Base-by-base conservation (phyloP, 2,888 invertebrate species). In the Brenthis daphne region DNA sequence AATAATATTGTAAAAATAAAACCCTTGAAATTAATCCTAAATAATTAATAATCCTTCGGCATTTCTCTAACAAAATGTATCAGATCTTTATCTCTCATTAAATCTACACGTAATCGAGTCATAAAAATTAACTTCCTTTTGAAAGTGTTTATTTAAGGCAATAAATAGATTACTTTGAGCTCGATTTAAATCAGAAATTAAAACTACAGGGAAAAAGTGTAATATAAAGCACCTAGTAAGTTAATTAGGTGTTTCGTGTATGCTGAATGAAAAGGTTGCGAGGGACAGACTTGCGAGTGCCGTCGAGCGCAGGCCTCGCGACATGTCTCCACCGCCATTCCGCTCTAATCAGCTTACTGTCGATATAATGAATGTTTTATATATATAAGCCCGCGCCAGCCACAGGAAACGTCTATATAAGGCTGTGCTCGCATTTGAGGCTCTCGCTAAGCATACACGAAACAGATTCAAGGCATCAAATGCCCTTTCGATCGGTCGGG, bases 361-460 rank as follows among this genome's bases (percentile, higher is more conserved):
- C 56, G 63, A 56, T 63, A 43, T 48, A 67, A 24, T 63, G 50
- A 51, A 67, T 56, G 63, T 37, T 63, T 33, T 67, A 61, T 67
- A 37, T 60, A 43, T 51, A 14, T 51, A 51, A 61, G 16, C 48
- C 67, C 37, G 55, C 16, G 33, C 61, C 20, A 55, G 20, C 33
- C 20, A n/a, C 67, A 33, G 67, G 61, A 61, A 6, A 61, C 16
- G 20, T 20, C 61, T 56, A 12, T 67, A 67, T 67, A 56, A 56
- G 55, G 50, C 33, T 29, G 37, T 16, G 16, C 51, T 57, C 16
- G 57, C 29, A 14, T 50, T 57, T 14, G 50, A 29, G 58, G 2
- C 13, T 6, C 12, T 50, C 54, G 24, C 48, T 51, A 33, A 53
- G 43, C 63, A 53, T 16, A 53, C 13, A 13, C 3, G 13, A 16